These are phyloP conservation scores for Epinotia brunnichana DNA, from an alignment of 2,888 invertebrate species.

Conservation along the genomic window DNA sequence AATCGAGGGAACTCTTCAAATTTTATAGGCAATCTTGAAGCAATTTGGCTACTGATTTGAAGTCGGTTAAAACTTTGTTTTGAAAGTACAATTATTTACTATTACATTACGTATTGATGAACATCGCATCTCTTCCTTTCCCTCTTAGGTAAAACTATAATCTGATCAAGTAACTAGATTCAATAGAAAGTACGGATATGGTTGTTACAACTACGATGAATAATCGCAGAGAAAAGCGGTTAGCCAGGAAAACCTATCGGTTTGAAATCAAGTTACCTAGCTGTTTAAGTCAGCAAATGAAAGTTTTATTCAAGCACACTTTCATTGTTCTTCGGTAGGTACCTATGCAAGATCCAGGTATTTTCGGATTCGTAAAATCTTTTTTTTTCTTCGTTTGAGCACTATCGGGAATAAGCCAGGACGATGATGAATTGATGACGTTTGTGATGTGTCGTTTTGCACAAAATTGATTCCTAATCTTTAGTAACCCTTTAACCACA, in stretches of 20 bases:
- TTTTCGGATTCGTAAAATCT: background rate
- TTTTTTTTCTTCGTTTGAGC: no score
- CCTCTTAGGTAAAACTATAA: constrained; percentile 2
- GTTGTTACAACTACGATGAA: constrained; percentile 7
- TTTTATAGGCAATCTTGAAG: no score
- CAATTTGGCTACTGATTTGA: no score
- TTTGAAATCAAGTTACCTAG: background rate
- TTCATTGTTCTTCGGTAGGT: background rate
- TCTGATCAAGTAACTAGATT: background rate
- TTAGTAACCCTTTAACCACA: no score
- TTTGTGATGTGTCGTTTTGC: no score
- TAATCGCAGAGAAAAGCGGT: constrained; percentile 28
- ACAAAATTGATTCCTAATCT: no score
- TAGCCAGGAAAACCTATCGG: constrained; percentile 13
- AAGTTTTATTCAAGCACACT: background rate
- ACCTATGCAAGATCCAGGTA: background rate
- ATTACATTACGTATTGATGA: no score
- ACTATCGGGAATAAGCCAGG: no score
- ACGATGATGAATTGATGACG: no score
- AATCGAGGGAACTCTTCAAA: no score
- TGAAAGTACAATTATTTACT: no score
- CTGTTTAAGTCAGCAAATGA: constrained; percentile 3
- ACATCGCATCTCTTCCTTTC: background rate
- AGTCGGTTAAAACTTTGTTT: no score
- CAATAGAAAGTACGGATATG: constrained; percentile 28